Conservation (phyloP, 2,113 vertebrate genomes). For the Dinomys branickii region DNA sequence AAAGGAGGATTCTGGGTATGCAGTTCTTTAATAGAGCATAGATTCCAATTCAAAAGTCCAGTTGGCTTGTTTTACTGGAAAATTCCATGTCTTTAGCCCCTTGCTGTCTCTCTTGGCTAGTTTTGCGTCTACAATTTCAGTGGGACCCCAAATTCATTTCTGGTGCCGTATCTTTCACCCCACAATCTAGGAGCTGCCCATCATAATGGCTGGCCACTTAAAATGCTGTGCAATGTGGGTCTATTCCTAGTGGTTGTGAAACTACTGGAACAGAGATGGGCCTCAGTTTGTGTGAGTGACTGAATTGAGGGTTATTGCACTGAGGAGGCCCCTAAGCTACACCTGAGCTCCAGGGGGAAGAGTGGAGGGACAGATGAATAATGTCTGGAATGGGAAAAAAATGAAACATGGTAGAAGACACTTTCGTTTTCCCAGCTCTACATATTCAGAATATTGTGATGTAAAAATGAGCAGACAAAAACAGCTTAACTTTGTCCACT, state of each 20-base stretch:
- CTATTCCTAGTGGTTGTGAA: not conserved
- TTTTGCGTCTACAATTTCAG: not conserved
- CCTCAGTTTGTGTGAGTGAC: not conserved
- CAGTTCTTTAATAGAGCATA: not conserved
- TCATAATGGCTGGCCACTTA: not conserved
- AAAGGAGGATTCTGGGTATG: not conserved
- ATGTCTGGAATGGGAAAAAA: not conserved
- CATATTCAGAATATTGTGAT: not conserved
- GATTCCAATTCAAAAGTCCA: not conserved
- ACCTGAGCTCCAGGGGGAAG: not conserved
- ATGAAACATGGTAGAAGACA: no score
- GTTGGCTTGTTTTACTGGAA: not conserved
- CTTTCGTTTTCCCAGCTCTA: not conserved
- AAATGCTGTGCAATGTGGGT: not conserved
- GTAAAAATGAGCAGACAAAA: constrained; percentile 18
- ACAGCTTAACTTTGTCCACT: not conserved
- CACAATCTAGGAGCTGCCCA: not conserved
- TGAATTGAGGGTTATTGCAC: no score
- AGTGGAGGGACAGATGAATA: not conserved
- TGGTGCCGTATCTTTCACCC: not conserved
- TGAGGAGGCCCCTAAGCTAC: not conserved
- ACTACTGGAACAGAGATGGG: not conserved
- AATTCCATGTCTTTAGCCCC: not conserved
- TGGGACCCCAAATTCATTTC: not conserved
- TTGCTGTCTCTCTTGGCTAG: not conserved